A percentile compares a stretch with the other conserved stretches of the same genome.
phyloP scores from a whole-genome alignment of 2,888 invertebrate genomes.

The Himalopsyche tibetana region DNA sequence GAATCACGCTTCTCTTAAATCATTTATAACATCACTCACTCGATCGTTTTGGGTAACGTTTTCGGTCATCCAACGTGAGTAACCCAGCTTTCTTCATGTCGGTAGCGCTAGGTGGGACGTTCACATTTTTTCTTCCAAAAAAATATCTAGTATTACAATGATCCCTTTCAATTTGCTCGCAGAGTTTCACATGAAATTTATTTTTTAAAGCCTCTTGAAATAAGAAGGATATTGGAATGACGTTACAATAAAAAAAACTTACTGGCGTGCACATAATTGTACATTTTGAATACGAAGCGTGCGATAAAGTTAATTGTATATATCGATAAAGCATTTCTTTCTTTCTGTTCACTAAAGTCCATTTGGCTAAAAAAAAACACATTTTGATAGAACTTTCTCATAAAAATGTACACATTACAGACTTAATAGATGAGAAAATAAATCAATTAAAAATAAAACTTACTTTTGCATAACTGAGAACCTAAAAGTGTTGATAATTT shows the following conservation, averaged over 20 bases:
- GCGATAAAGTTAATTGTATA: not conserved
- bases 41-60: constrained; percentile 55
- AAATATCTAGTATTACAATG: constrained; percentile 53
- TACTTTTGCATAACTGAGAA: too few relatives aligned
- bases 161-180: constrained; percentile 61
- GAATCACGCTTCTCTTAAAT: constrained; percentile 49
- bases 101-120: constrained; percentile 17
- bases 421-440: too few relatives aligned
- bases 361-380: too few relatives aligned
- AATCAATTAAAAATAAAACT: too few relatives aligned
- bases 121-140: constrained; percentile 47
- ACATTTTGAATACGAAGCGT: constrained; percentile 28
- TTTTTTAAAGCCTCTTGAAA: constrained; percentile 43
- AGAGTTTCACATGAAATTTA: constrained; percentile 59
- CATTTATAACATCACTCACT: constrained; percentile 57
- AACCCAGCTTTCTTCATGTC: constrained; percentile 45
- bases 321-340: not conserved
- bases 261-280: constrained; percentile 62
- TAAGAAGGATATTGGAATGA: constrained; percentile 45
- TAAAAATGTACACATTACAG: too few relatives aligned
- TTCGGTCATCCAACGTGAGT: constrained; percentile 44
- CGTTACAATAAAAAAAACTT: constrained; percentile 54
- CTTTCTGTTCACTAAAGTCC: too few relatives aligned
- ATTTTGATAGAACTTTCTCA: too few relatives aligned
- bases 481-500: too few relatives aligned